Evolutionary conservation across 2,113 vertebrate species (phyloP), one percentile per base, ranked within the genome.

Genomic region (Atrichornis clamosus): DNA sequence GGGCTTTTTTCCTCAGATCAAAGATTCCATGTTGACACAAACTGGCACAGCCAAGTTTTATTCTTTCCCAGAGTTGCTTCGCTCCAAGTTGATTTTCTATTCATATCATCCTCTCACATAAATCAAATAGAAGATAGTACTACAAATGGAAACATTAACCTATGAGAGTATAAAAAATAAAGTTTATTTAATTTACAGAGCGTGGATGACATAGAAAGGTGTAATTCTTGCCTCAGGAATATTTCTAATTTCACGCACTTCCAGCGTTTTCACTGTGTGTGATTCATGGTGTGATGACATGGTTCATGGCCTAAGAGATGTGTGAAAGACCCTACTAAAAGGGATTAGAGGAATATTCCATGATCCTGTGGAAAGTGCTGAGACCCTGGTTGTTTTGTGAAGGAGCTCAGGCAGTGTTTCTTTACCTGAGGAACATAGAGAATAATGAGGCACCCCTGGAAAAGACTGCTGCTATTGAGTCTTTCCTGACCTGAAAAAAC

Each of bases 241-340:
- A 49, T 32, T 68, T 74, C 3, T 69, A 4, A 49, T 81, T 87
- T 52, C 41, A 19, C 18, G 13, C 9, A 5, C 37, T 92, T 88
- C 6, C 28, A 86, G 30, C 0, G 0, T 37, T 93, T 81, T 63
- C 44, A 11, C 27, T 41, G 15, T 1, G 0, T 26, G 30, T 47
- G 44, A 62, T 74, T 80, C 55, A 10, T 20, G 13, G n/a, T 19
- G 16, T 30, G 11, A 5, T 14, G 32, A 30, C 1, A 3, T 10
- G 7, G 49, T 32, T 53, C 42, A 15, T 0, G 6, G 35, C 46
- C 63, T 30, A 19, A n/a, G 47, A 39, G 12, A 33, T 35, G 6
- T n/a, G 32, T 35, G 22, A 80, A 58, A 65, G 58, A 30, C 23
- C 19, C 21, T 0, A 0, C 18, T 82, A 58, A 68, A 87, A 73